A percentile compares a stretch with the other conserved stretches of the same genome.
These are phyloP conservation scores for Hipparchia semele DNA, from an alignment of 2,888 invertebrate genomes.

Conservation along the genomic window DNA sequence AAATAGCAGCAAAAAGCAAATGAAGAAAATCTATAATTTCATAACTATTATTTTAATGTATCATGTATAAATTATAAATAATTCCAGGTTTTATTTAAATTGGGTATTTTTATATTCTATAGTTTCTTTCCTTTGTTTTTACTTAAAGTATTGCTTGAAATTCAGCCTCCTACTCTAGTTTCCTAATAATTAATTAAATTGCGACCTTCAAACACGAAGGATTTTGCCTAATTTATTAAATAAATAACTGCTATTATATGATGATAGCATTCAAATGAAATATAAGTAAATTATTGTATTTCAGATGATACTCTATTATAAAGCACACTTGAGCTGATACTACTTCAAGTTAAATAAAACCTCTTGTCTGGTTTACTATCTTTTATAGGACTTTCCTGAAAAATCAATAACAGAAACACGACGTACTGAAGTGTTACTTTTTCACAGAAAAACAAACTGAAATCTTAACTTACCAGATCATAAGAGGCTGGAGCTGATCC, in stretches of 20 bases:
- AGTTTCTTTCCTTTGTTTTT: conserved; percentile 3
- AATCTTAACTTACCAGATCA: conserved; percentile 39
- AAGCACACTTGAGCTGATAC: not conserved
- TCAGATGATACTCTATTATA: not conserved
- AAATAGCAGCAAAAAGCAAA: too few species aligned
- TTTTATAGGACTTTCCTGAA: conserved; percentile 47
- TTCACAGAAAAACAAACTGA: conserved; percentile 40
- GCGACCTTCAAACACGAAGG: conserved; percentile 24
- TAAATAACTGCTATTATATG: not conserved
- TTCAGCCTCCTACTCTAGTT: conserved; percentile 7
- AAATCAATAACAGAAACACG: conserved; percentile 54
- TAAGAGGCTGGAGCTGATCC: conserved; percentile 53
- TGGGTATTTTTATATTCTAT: too few species aligned
- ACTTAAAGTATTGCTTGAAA: not conserved
- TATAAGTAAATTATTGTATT: not conserved
- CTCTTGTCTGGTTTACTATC: conserved; percentile 29
- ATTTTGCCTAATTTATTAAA: conserved; percentile 10
- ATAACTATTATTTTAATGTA: too few species aligned
- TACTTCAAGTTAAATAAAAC: not conserved
- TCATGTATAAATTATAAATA: too few species aligned
- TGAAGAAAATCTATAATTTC: too few species aligned
- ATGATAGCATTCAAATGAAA: not conserved
- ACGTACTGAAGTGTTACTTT: conserved; percentile 42
- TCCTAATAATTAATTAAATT: conserved; percentile 15
- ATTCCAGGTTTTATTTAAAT: too few species aligned